A percentile compares a stretch with the other conserved stretches of the same genome.
phyloP scores from a whole-genome alignment of 2,797 vertebrate species.

The Ciconia nigra region DNA sequence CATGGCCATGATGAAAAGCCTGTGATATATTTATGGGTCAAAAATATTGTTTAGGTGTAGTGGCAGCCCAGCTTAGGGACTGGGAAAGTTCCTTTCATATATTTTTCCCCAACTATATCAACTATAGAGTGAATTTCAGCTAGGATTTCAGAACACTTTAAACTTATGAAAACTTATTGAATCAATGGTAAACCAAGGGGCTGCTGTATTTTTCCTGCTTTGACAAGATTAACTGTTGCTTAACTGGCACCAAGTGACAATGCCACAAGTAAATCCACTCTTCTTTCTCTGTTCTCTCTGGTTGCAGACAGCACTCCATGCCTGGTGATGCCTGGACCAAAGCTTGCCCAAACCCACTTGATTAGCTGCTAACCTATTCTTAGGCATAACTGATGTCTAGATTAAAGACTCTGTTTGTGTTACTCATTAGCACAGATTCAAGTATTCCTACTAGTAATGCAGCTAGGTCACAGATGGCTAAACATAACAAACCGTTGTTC shows the following conservation, averaged over 20 bases:
- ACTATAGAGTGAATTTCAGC: not conserved
- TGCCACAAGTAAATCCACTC: not conserved
- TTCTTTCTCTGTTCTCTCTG: not conserved
- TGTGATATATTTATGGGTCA: not conserved
- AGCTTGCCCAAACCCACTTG: not conserved
- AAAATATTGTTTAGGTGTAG: not conserved
- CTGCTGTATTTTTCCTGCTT: not conserved
- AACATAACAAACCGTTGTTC: not conserved
- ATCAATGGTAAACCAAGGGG: not conserved
- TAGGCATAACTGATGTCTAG: not conserved
- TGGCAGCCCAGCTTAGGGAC: not conserved
- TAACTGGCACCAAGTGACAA: not conserved
- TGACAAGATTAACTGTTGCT: not conserved
- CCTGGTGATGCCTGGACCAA: not conserved
- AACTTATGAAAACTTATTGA: not conserved
- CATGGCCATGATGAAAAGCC: not conserved
- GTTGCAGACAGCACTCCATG: not conserved
- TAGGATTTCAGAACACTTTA: not conserved
- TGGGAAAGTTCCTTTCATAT: not conserved
- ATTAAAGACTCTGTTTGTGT: not conserved
- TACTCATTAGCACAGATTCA: not conserved
- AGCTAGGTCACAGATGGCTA: not conserved
- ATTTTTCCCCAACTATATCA: not conserved
- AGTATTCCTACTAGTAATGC: not conserved
- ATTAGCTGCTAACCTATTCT: not conserved